These are phyloP conservation scores for Anoplolepis gracilipes DNA, from an alignment of 1,140 invertebrate genomes.

Conservation along the genomic window DNA sequence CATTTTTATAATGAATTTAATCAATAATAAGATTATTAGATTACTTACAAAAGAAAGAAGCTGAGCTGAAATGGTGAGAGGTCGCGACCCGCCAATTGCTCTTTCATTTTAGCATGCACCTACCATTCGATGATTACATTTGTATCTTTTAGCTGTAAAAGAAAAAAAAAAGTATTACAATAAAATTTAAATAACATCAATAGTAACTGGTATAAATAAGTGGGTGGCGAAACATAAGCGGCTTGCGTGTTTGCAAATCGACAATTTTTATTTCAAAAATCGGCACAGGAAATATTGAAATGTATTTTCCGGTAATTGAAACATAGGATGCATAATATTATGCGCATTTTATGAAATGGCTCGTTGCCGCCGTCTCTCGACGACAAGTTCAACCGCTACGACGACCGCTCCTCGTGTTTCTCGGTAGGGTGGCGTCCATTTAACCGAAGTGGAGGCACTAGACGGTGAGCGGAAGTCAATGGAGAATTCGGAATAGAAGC, in stretches of 20 bases:
- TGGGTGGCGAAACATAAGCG: not conserved
- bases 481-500: slow-evolving; percentile 59
- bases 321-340: slow-evolving; percentile 50
- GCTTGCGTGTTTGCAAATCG: not conserved
- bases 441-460: slow-evolving; percentile 63
- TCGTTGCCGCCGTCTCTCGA: not conserved
- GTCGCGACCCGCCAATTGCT: not conserved
- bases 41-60: not conserved
- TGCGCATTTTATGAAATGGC: slow-evolving; percentile 44
- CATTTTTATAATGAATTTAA: not conserved
- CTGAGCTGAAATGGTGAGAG: not conserved
- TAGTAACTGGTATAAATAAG: not conserved
- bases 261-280: not conserved
- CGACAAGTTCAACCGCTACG: not conserved
- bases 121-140: not conserved
- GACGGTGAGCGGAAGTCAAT: slow-evolving; percentile 71
- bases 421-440: slow-evolving; percentile 64
- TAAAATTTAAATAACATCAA: not conserved
- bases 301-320: slow-evolving; percentile 33
- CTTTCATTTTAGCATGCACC: not conserved
- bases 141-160: not conserved
- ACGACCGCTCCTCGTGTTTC: slow-evolving; percentile 41
- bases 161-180: not conserved
- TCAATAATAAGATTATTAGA: slow-evolving; percentile 1
- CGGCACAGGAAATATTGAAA: slow-evolving; percentile 6